Evolutionary conservation across 2,113 vertebrate species (phyloP), one percentile per base, ranked within the genome.

Genomic region (Coturnix japonica): DNA sequence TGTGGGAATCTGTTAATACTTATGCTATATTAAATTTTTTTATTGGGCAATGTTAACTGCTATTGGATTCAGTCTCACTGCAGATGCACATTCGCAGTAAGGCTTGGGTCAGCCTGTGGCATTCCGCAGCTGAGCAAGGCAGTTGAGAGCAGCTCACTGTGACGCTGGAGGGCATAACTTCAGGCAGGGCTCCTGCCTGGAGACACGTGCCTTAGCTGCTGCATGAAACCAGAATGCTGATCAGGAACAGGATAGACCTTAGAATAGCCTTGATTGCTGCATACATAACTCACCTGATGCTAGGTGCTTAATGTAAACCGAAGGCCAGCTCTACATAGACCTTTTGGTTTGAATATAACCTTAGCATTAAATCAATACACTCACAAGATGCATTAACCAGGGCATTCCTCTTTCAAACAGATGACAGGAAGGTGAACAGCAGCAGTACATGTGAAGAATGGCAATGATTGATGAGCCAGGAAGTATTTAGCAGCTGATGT

Each of bases 171-270:
- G 63, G 16, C 31, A 44, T 51, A 47, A 3, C 14, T 69, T 46
- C 30, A 35, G 33, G 21, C 28, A 67, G 21, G 9, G 17, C 33
- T 70, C 80, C 65, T 88, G 76, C 72, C 63, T 83, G n/a, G 83
- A 88, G 90, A 80, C 64, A 11, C 1, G 0, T 41, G 31, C 51
- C 37, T 51, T 44, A 35, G 25, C 43, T 54, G 6, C 75, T 26
- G 7, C 2, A 17, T 0, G 0, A 70, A 35, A 83, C 21, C 33
- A 57, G 14, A 30, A 5, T 8, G 5, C 6, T 1, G 2, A 46
- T 57, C 60, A 31, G 19, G n/a, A 41, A 81, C 61, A n/a, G 37
- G 35, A 23, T 13, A 74, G 56, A 54, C 41, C 26, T 26, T 53
- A 43, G 31, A 80, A 66, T 51, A 73, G 31, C n/a, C 17, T 49